phyloP scores from a whole-genome alignment of 2,888 invertebrate genomes.

The Tillus elongatus region DNA sequence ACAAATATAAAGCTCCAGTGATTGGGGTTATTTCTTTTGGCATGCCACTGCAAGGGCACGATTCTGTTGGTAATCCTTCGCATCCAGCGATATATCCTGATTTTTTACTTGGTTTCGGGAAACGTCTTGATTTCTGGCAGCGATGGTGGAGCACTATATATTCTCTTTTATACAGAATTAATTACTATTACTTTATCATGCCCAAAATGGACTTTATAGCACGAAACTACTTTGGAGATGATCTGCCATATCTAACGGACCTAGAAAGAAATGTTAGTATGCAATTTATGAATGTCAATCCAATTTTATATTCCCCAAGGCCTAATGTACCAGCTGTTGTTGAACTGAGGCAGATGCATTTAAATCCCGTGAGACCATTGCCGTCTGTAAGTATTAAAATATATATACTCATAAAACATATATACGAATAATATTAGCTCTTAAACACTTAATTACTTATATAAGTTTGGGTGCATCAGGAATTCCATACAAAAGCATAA shows the following conservation, averaged over 20 bases:
- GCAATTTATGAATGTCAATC: constrained; percentile 33
- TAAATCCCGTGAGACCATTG: constrained; percentile 27
- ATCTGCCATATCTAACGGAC: constrained; percentile 32
- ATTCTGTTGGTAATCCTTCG: constrained; percentile 26
- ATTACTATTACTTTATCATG: constrained; percentile 24
- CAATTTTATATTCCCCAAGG: constrained; percentile 29
- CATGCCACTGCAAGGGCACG: constrained; percentile 18
- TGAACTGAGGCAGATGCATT: constrained; percentile 29
- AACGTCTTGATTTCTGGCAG: constrained; percentile 38
- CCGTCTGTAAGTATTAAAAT: constrained; percentile 27
- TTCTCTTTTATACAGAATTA: constrained; percentile 25
- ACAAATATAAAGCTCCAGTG: constrained; percentile 15
- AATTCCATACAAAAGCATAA: no score
- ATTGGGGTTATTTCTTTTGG: constrained; percentile 24
- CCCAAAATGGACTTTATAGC: constrained; percentile 28
- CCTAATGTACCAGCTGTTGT: constrained; percentile 32
- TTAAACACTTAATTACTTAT: no score
- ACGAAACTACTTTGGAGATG: constrained; percentile 31
- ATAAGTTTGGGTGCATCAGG: no score
- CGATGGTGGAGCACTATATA: constrained; percentile 27
- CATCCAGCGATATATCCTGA: constrained; percentile 28
- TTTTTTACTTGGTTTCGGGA: constrained; percentile 18
- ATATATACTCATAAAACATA: constrained; percentile 4
- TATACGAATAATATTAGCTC: no score
- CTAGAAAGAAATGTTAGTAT: constrained; percentile 32